Conservation (phyloP, 2,113 vertebrate species). For the Cyprinodon brontotheroides region DNA sequence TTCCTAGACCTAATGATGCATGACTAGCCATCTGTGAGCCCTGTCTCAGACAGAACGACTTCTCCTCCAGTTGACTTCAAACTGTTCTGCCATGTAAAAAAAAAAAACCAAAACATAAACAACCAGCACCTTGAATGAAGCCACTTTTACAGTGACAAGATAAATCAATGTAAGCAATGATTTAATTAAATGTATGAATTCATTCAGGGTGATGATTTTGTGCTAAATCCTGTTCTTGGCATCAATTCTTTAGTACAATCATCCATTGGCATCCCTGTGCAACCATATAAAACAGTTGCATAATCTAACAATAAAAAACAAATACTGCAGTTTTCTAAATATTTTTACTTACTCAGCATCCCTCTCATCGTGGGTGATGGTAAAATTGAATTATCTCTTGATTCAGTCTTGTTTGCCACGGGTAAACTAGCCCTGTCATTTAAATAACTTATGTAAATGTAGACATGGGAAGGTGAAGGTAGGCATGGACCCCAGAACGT, state of each 20-base stretch:
- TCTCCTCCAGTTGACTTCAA: conserved; percentile 55
- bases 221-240: neutral
- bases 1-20: conserved; percentile 68
- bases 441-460: too few species aligned
- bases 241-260: neutral
- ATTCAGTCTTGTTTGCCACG: neutral
- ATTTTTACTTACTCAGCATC: neutral
- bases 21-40: conserved; percentile 70
- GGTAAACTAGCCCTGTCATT: neutral
- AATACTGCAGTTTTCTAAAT: neutral
- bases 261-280: neutral
- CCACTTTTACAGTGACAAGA: neutral
- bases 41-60: conserved; percentile 29
- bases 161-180: neutral
- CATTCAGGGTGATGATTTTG: neutral
- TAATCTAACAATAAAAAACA: too few species aligned
- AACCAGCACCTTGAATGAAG: neutral
- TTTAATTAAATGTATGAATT: neutral
- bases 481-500: too few species aligned
- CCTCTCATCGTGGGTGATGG: neutral
- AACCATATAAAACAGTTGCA: too few species aligned
- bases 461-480: too few species aligned
- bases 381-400: neutral
- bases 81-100: conserved; percentile 15
- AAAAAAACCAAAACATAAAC: neutral